A percentile compares a stretch with the other conserved stretches of the same genome.
phyloP scores from a whole-genome alignment of 2,888 invertebrate species.

The Megalurothrips usitatus region DNA sequence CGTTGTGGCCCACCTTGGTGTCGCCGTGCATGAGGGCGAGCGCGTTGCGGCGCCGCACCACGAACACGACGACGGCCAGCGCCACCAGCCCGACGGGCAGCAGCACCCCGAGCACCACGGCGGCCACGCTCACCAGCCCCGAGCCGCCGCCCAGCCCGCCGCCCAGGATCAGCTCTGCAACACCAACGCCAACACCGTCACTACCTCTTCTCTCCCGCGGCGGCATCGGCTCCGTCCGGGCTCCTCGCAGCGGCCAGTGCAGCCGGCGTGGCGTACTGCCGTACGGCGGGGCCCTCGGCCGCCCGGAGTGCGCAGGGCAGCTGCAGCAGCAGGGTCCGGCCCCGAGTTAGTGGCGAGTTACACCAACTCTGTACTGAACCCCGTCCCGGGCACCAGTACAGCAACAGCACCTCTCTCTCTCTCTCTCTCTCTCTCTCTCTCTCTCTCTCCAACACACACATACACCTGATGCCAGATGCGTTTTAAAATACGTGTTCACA shows the following conservation, averaged over 20 bases:
- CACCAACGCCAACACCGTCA: not conserved
- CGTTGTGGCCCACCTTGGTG: constrained; percentile 8
- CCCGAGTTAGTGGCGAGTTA: not conserved
- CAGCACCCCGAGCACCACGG: constrained; percentile 5
- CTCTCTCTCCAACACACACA: too few species aligned
- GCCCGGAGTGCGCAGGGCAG: too few species aligned
- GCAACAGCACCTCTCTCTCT: too few species aligned
- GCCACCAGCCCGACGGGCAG: constrained; percentile 1
- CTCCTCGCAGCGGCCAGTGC: too few species aligned
- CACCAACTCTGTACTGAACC: not conserved
- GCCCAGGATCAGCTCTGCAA: not conserved
- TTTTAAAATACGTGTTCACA: too few species aligned
- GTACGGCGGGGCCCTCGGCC: too few species aligned
- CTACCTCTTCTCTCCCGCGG: too few species aligned
- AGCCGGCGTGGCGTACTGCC: too few species aligned
- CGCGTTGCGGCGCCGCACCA: constrained; percentile 16
- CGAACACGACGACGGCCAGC: not conserved
- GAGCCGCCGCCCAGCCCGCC: constrained; percentile 2
- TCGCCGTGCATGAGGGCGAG: not conserved
- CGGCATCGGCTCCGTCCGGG: too few species aligned
- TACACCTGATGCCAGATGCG: too few species aligned
- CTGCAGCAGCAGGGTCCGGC: too few species aligned
- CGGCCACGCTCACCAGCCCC: not conserved
- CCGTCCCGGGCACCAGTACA: not conserved
- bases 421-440: too few species aligned